phyloP scores from a whole-genome alignment of 2,113 vertebrate genomes.

The Phylloscopus trochiloides region DNA sequence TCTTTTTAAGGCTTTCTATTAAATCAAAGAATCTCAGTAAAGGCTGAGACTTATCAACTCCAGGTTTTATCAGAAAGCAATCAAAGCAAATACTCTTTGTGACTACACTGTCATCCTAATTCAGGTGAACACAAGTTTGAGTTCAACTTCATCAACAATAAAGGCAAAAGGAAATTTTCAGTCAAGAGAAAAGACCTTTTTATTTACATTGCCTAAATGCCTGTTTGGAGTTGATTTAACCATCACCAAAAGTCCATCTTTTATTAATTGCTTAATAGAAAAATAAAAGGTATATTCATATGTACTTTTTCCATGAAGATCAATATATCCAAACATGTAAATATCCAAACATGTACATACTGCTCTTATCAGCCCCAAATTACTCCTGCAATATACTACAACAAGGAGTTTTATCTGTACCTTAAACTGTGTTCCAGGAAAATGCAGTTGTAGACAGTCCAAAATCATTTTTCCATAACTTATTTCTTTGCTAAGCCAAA shows the following conservation, averaged over 20 bases:
- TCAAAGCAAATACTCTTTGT: neutral
- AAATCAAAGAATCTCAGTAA: neutral
- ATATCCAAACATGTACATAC: neutral
- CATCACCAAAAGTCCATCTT: neutral
- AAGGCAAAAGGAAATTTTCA: neutral
- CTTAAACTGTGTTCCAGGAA: constrained; percentile 69
- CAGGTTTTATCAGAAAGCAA: neutral
- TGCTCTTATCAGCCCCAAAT: neutral
- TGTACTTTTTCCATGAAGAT: neutral
- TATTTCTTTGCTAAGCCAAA: constrained; percentile 59
- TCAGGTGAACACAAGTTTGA: neutral
- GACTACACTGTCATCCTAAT: neutral
- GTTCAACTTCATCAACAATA: neutral
- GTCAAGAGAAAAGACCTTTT: neutral
- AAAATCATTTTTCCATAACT: neutral
- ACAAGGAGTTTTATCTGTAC: neutral
- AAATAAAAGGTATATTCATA: neutral
- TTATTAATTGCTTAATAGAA: neutral
- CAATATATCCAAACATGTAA: neutral
- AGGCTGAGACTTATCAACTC: neutral
- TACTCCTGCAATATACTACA: neutral
- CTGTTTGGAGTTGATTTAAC: neutral
- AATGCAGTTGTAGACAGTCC: constrained; percentile 48
- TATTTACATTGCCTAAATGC: neutral
- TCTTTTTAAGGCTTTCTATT: neutral